Conservation (phyloP, 2,888 invertebrate genomes). For the Ormia ochracea region DNA sequence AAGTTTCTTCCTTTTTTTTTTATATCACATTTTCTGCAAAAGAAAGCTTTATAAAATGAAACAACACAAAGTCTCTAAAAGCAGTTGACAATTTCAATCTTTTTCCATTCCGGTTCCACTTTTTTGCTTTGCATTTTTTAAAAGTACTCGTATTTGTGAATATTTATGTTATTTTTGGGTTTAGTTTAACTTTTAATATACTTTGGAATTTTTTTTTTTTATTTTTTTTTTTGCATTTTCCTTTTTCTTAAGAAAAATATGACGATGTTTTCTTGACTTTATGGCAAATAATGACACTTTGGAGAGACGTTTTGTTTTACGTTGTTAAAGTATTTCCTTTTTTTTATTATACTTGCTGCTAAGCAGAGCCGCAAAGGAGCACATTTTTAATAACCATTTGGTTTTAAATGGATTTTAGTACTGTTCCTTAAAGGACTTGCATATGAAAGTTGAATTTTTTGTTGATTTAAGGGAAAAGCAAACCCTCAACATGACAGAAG, state of each 20-base stretch:
- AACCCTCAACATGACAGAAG: no score
- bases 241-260: neutral
- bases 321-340: neutral
- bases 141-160: constrained; percentile 18
- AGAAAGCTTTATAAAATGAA: neutral
- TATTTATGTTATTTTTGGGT: constrained; percentile 44
- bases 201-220: constrained; percentile 10
- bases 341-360: neutral
- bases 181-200: constrained; percentile 37
- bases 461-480: no score
- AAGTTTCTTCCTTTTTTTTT: constrained; percentile 5
- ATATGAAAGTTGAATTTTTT: no score
- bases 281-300: constrained; percentile 36
- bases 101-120: neutral
- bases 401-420: no score
- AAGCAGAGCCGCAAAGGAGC: neutral
- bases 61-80: constrained; percentile 14
- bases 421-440: no score
- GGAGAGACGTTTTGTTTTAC: constrained; percentile 17
- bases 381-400: neutral
- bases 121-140: neutral
- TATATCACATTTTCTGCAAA: neutral
- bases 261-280: neutral
- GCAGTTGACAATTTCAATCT: constrained; percentile 44
- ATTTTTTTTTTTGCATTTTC: neutral